Evolutionary conservation across 2,797 vertebrate genomes (phyloP), one percentile per base, ranked within the genome.

Genomic region (Pseudomugil gertrudae): DNA sequence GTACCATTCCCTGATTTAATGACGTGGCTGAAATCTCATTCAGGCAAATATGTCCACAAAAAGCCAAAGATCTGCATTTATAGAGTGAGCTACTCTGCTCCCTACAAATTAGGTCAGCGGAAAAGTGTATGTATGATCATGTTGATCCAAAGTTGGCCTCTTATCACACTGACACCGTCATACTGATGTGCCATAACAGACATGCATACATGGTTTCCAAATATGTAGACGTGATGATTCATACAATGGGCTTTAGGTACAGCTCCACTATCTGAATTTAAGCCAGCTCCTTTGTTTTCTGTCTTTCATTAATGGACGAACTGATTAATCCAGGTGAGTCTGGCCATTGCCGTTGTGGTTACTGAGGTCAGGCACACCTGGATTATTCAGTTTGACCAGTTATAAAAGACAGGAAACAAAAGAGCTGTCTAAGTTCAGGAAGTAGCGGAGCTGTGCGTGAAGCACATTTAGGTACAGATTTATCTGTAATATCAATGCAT

Each of bases 1-100:
- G 52, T 73, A 65, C 68, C 66, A 83, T 74, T 79, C 48, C 59
- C 62, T 73, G 63, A 83, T 60, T 36, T 73, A 61, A 74, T 69
- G 79, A 72, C 40, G 32, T 54, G 26, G n/a, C 63, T 68, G 58
- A 74, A 57, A 57, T 69, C 65, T 73, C 56, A 60, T 57, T 72
- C 57, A 65, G 63, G 50, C 54, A 51, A 24, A 51, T 27, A 4
- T 24, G 21, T 15, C 40, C 24, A 17, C 24, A 27, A 17, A 27
- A 24, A 17, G 5, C 40, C 40, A 3, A 24, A 26, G 24, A 4
- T 15, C 21, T 19, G 43, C n/a, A 9, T 24, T 48, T 48, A 48
- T 4, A 48, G 40, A 24, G 9, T 3, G n/a, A 23, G 21, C 21
- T 24, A 24, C 21, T 45, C 45, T 48, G 40, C 40, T 23, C 45